These are phyloP conservation scores for Stichopus horrens DNA, from an alignment of 53 echinoderm and acorn worm species.

Conservation along the genomic window DNA sequence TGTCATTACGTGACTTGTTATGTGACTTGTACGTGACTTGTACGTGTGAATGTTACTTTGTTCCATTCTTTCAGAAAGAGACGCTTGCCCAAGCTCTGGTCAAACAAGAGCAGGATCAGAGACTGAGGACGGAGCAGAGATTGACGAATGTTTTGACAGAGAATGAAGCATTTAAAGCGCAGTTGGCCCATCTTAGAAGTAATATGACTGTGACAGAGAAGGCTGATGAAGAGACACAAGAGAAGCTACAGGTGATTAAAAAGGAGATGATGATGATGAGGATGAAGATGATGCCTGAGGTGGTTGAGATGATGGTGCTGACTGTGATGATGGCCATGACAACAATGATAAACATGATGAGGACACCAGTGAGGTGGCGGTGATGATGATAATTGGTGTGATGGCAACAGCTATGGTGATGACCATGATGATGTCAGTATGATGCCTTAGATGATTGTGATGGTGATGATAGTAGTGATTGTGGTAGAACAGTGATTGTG, in stretches of 20 bases:
- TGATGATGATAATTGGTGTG: constrained; percentile 1
- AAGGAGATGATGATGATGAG: neutral
- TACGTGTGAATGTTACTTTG: no score
- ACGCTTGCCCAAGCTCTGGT: constrained; percentile 40
- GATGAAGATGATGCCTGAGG: neutral
- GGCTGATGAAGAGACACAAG: constrained; percentile 23
- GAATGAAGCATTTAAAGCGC: constrained; percentile 35
- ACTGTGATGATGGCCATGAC: neutral
- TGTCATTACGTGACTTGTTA: no score
- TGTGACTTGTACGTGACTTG: no score
- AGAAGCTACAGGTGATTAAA: constrained; percentile 15
- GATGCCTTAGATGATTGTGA: neutral
- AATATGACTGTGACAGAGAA: constrained; percentile 25
- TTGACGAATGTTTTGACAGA: constrained; percentile 23
- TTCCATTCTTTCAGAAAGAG: constrained; percentile 16
- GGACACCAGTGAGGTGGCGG: neutral
- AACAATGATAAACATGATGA: neutral
- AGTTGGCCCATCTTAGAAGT: constrained; percentile 14
- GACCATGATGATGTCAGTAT: neutral
- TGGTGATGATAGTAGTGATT: neutral
- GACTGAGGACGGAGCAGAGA: neutral
- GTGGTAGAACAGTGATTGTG: neutral
- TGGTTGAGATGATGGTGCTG: neutral
- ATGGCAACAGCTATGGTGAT: neutral
- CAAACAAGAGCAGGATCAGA: constrained; percentile 25